phyloP scores from a whole-genome alignment of 2,113 vertebrate species.

The Sciurus niger region DNA sequence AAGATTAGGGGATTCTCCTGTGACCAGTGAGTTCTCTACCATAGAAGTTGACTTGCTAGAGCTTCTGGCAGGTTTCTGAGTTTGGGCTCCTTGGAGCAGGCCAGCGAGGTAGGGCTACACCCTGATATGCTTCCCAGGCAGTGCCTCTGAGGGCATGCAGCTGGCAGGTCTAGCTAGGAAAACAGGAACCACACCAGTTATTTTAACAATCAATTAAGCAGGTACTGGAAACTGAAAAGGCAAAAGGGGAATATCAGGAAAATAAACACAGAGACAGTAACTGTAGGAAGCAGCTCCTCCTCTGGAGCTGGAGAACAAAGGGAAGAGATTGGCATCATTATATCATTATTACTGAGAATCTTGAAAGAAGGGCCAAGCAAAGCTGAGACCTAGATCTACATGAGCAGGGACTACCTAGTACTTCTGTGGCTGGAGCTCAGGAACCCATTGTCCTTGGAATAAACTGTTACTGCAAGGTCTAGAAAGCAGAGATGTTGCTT shows the following conservation, averaged over 20 bases:
- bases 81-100: neutral
- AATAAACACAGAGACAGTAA: neutral
- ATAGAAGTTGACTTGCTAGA: neutral
- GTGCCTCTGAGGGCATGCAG: neutral
- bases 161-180: neutral
- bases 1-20: neutral
- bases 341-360: neutral
- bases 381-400: neutral
- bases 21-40: neutral
- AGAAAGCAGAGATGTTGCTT: neutral
- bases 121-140: neutral
- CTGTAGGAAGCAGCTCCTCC: neutral
- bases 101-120: neutral
- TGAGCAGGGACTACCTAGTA: neutral
- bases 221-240: neutral
- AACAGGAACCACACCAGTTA: neutral
- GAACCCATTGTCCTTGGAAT: neutral
- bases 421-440: neutral
- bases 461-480: neutral
- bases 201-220: conserved; percentile 4
- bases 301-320: neutral
- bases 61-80: neutral
- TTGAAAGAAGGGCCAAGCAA: neutral
- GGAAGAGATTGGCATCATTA: neutral
- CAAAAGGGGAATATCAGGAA: conserved; percentile 13